Percentiles rank a stretch among this genome's conserved stretches.
Evolutionary conservation across 2,113 vertebrate genomes (phyloP).

Genomic region (Oenanthe oenanthe): DNA sequence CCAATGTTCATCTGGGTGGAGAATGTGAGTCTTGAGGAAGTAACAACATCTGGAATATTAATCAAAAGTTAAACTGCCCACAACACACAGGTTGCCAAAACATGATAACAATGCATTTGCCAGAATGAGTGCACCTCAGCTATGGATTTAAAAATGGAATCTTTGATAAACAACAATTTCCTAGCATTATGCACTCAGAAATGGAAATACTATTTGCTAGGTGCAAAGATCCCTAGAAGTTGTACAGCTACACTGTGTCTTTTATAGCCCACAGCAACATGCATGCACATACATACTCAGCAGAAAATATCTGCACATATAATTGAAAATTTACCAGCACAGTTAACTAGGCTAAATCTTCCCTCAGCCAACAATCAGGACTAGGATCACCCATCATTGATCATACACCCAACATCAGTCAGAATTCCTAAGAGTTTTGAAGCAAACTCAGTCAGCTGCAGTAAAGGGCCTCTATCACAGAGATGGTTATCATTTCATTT

Average conservation of each 20-base stretch:
- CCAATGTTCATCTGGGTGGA: neutral
- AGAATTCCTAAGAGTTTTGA: neutral
- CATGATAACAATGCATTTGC: neutral
- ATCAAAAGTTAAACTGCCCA: neutral
- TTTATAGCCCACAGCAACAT: neutral
- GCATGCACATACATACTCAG: neutral
- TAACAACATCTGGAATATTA: neutral
- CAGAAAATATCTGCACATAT: neutral
- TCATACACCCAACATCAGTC: neutral
- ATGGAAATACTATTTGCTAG: neutral
- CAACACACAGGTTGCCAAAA: neutral
- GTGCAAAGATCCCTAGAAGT: neutral
- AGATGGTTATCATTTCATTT: fast-evolving
- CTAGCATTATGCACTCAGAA: neutral
- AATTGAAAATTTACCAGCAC: neutral
- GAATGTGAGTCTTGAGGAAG: neutral
- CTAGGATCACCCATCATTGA: neutral
- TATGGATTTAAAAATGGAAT: neutral
- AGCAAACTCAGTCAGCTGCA: neutral
- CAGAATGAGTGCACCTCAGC: neutral
- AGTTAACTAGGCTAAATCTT: neutral
- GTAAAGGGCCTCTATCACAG: neutral
- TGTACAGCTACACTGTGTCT: neutral
- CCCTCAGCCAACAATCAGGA: neutral
- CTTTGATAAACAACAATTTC: slow-evolving; percentile 15